Evolutionary conservation across 64 coral and sea anemone genomes (phyloP).

Genomic region (Platygyra sinensis): DNA sequence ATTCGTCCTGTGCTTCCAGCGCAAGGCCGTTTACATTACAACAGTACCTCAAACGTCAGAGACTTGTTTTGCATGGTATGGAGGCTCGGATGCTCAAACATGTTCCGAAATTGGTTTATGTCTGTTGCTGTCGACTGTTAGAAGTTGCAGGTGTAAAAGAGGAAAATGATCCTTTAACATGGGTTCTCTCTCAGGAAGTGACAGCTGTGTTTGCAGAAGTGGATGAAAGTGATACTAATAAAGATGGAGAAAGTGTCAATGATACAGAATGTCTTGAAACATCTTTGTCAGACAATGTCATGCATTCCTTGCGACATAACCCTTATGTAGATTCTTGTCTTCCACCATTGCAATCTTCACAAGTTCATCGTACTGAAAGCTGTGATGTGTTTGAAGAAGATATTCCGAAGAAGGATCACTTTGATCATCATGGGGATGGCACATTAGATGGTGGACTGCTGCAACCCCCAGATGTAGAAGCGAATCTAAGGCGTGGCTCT

Average conservation of each 20-base stretch:
- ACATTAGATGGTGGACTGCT: not conserved
- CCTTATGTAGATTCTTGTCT: constrained; percentile 71
- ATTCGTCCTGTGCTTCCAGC: constrained; percentile 67
- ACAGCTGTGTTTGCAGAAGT: constrained; percentile 52
- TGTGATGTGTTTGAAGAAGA: constrained; percentile 4
- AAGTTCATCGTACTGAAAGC: not conserved
- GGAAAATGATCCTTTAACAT: constrained; percentile 50
- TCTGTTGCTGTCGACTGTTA: constrained; percentile 72
- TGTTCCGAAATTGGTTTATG: constrained; percentile 72
- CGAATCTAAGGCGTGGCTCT: not conserved
- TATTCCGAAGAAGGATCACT: not conserved
- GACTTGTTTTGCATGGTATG: constrained; percentile 85
- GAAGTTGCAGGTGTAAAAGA: constrained; percentile 69
- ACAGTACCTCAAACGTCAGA: constrained; percentile 81
- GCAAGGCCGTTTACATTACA: constrained; percentile 81
- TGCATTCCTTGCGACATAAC: constrained; percentile 68
- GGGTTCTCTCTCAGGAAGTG: constrained; percentile 45
- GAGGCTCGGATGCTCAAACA: constrained; percentile 80
- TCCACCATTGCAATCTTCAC: not conserved
- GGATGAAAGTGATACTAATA: constrained; percentile 56
- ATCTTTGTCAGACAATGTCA: constrained; percentile 22
- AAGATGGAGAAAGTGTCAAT: not conserved
- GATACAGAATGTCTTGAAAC: not conserved
- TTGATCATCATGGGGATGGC: not conserved
- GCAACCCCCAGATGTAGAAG: not conserved